Conservation (phyloP, 2,888 invertebrate genomes). For the Anoncus sp. region DNA sequence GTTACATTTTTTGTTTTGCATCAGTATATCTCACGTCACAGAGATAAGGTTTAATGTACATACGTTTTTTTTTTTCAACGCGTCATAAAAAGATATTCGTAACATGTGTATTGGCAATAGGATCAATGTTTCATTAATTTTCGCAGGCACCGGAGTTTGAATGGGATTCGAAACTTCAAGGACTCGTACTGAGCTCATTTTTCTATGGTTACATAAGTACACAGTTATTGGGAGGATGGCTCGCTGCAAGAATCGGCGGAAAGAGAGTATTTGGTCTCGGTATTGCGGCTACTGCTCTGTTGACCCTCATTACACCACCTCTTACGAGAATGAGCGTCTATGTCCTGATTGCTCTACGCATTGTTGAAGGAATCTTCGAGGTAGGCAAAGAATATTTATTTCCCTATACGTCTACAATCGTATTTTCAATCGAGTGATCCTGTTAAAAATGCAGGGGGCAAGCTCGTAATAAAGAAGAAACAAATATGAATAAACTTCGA, state of each 20-base stretch:
- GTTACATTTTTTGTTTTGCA: no score
- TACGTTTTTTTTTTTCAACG: neutral
- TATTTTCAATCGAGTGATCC: neutral
- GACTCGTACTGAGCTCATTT: constrained; percentile 92
- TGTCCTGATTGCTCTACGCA: constrained; percentile 89
- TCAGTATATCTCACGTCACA: no score
- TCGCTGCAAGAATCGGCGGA: constrained; percentile 94
- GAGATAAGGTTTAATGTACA: no score
- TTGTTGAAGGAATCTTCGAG: constrained; percentile 93
- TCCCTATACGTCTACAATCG: neutral
- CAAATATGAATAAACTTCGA: no score
- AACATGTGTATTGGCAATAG: no score
- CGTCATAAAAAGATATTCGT: neutral
- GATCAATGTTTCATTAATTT: neutral
- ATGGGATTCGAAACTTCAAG: constrained; percentile 92
- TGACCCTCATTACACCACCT: constrained; percentile 92
- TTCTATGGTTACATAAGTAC: constrained; percentile 96
- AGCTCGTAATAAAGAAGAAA: no score
- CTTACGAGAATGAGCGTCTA: constrained; percentile 90
- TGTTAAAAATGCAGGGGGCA: no score
- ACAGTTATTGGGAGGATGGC: constrained; percentile 92
- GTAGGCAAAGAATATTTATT: constrained; percentile 81
- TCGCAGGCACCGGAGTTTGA: constrained; percentile 89
- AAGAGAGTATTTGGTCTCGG: constrained; percentile 92
- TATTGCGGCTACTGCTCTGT: constrained; percentile 90